Percentiles rank a stretch among this genome's conserved stretches.
Evolutionary conservation across 2,888 invertebrate species (phyloP).

Genomic region (Apotomis betuletana): DNA sequence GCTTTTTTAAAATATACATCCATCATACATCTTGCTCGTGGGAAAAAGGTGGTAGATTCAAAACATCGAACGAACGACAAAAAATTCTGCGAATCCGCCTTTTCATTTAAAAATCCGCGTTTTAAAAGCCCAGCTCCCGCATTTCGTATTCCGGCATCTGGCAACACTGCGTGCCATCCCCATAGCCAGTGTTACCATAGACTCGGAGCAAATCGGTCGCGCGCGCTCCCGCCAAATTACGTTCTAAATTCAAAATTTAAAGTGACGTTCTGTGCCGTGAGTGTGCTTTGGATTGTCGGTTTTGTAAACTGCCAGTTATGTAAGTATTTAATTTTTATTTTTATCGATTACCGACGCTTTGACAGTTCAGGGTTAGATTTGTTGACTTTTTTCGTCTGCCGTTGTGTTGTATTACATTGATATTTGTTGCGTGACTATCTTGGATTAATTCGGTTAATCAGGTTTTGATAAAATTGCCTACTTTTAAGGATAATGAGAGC

Average conservation of each 20-base stretch:
- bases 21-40: no score
- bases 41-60: no score
- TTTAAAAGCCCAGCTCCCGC: no score
- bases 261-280: constrained; percentile 39
- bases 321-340: constrained; percentile 18
- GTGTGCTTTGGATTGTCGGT: constrained; percentile 18
- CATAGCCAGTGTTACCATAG: constrained; percentile 25
- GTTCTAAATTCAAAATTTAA: constrained; percentile 27
- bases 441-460: not conserved
- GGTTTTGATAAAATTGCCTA: not conserved
- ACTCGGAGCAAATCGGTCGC: constrained; percentile 24
- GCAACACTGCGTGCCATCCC: constrained; percentile 18
- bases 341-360: not conserved
- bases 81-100: no score
- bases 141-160: no score
- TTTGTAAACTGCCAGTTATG: constrained; percentile 33
- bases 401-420: not conserved
- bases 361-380: not conserved
- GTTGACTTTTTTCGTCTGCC: not conserved
- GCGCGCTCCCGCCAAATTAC: constrained; percentile 12
- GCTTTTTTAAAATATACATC: no score
- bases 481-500: no score
- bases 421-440: constrained; percentile 8
- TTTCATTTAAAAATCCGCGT: no score
- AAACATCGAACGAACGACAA: no score